Conservation (phyloP, 37 sponge, comb jelly and placozoan species). For the Haliclona indistincta region DNA sequence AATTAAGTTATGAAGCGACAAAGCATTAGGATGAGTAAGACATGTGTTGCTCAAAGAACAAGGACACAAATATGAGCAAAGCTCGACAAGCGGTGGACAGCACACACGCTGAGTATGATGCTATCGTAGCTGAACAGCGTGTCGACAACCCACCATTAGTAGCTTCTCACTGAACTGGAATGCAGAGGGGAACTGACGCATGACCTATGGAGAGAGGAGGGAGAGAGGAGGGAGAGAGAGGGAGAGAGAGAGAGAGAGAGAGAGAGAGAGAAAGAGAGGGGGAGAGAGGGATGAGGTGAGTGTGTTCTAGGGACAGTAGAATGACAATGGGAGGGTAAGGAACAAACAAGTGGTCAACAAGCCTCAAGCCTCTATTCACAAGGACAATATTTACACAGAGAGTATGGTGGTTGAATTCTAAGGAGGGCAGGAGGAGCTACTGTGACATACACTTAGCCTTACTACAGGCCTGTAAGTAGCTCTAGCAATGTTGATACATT, state of each 20-base stretch:
- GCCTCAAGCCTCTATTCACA: too few species aligned
- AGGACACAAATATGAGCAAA: neutral
- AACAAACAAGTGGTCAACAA: too few species aligned
- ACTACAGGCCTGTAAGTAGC: too few species aligned
- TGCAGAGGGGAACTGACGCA: conserved; percentile 80
- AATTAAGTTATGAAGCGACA: neutral
- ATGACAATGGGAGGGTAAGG: neutral
- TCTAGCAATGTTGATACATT: too few species aligned
- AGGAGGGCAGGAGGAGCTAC: too few species aligned
- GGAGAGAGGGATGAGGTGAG: neutral
- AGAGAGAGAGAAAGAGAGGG: neutral
- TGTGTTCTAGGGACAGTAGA: neutral
- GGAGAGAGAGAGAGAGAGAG: neutral
- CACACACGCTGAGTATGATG: neutral
- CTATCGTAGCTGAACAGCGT: neutral
- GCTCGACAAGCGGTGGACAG: neutral
- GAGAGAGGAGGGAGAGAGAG: neutral
- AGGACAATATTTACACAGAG: too few species aligned
- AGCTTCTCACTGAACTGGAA: conserved; percentile 90
- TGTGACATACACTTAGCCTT: too few species aligned
- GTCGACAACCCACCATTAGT: conserved; percentile 50
- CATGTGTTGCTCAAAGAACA: neutral
- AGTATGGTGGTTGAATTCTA: too few species aligned
- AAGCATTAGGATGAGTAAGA: neutral
- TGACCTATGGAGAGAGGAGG: conserved; percentile 31